Percentiles rank a stretch among this genome's conserved stretches.
phyloP scores from a whole-genome alignment of 2,113 vertebrate species.

The Mystacornis crossleyi region DNA sequence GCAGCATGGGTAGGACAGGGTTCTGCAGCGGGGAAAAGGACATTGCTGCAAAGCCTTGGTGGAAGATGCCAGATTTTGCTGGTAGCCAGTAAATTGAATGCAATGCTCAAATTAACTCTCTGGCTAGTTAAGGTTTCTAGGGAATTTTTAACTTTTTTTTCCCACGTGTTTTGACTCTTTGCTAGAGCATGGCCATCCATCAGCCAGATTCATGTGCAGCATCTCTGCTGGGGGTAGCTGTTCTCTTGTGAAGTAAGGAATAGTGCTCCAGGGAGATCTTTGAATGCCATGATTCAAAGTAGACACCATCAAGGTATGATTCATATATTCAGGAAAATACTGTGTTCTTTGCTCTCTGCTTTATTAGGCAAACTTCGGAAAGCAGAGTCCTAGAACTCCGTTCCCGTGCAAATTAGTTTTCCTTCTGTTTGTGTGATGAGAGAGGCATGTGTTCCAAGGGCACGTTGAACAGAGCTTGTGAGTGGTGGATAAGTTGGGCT shows the following conservation, averaged over 20 bases:
- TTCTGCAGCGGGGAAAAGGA: background rate
- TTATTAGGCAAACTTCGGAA: conserved; percentile 11
- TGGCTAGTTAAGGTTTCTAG: background rate
- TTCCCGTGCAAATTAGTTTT: background rate
- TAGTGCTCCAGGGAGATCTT: conserved; percentile 9
- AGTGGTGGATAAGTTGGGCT: background rate
- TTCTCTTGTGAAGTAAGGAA: conserved; percentile 17
- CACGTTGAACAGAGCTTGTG: background rate
- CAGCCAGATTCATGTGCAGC: background rate
- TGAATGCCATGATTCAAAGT: conserved; percentile 36
- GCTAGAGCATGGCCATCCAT: conserved; percentile 11
- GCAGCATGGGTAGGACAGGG: background rate
- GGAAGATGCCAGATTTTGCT: background rate
- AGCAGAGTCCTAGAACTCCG: background rate
- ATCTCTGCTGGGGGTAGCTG: conserved; percentile 37
- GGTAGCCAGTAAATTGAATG: background rate
- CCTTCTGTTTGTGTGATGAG: background rate
- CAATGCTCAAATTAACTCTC: background rate
- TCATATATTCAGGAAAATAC: background rate
- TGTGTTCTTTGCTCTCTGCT: background rate
- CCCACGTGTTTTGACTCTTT: background rate
- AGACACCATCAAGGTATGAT: conserved; percentile 39
- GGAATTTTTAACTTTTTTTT: background rate
- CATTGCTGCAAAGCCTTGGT: background rate
- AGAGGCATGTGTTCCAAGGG: background rate